Base-by-base conservation (phyloP, 2,888 invertebrate genomes). In the Thymelicus acteon region DNA sequence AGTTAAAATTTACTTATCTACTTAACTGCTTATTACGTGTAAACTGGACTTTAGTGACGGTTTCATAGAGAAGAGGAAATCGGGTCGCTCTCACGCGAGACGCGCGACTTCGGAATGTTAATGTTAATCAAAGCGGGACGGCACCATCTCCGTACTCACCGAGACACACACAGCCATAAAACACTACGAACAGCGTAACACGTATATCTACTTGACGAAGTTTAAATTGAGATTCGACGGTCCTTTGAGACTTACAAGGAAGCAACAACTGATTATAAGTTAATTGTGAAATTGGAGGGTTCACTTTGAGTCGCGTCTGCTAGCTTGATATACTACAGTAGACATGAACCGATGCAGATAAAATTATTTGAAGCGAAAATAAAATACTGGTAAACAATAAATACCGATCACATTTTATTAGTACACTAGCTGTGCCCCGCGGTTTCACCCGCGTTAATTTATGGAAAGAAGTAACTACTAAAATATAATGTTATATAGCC, bases 121-220 rank as follows among this genome's bases (percentile, higher is more conserved):
- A 60, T 60, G 54, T 54, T 54, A 54, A 54, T 54, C 63, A 58
- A 58, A 37, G 40, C 37, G 61, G 44, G 54, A 47, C 63, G 44
- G 48, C 48, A 15, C 49, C 63, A 47, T 63, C 44, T 44, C 61
- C 40, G 15, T 40, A 44, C 44, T 39, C 65, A 54, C 54, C n/a
- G n/a, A 54, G 54, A 65, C 40, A 54, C 71, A 69, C 57, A 66
- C 66, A 67, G 71, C 72, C 73, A 74, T 71, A 74, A 61, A 40
- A 39, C 15, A 60, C 60, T 15, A 40, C n/a, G n/a, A 12, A 60
- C 60, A n/a, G 13, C 12, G 7, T 52, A 49, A 15, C 6, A 19
- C 7, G 12, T 10, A 12, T 44, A 44, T 10, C 44, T 10, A 44
- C 44, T 44, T 10, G 44, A 44, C 44, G 15, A 52, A 19, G 24